Evolutionary conservation across 2,113 vertebrate genomes (phyloP), one percentile per base, ranked within the genome.

Genomic region (Rhodinocichla rosea): DNA sequence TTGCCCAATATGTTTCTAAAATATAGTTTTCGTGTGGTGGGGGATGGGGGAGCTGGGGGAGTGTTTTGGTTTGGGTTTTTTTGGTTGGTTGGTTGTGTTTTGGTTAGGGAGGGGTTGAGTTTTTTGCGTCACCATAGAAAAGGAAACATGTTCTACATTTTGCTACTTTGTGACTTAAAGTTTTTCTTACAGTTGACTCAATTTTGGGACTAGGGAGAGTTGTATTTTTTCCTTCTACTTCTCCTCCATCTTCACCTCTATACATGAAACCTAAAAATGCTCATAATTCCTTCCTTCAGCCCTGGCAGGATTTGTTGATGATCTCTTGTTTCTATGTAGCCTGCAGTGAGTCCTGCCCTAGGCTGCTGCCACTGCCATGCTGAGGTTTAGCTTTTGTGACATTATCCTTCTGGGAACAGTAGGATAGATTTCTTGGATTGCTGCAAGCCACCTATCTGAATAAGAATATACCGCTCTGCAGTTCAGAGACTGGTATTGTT

Each of bases 331-430:
- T 81, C 83, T 44, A 4, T 55, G 40, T 44, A 64, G 73, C 35
- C 76, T 80, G 42, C 52, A 75, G 24, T 37, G 68, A 94, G 45
- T 40, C 78, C 76, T 75, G 23, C 89, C 70, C 11, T 32, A 87
- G 59, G 24, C 45, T 94, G 30, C 55, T 86, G 74, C 64, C 40
- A 42, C 55, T 89, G 73, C 37, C 37, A 65, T 0, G 0, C 59
- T 81, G 67, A 87, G 40, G 20, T 92, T 93, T 65, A 82, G 75
- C 21, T 83, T 79, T 83, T 63, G 30, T 91, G 77, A 62, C 80
- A 53, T 70, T 40, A 32, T 56, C 47, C 3, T 65, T 85, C 67
- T 64, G 69, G 64, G 57, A 70, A 86, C 11, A 86, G 45, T 42
- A 39, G 52, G 32, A 68, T 47, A 67, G 77, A 68, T 84, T 93